Percentiles rank a stretch among this genome's conserved stretches.
These are phyloP conservation scores for Propsilocerus akamusi DNA, from an alignment of 1,140 invertebrate species.

Conservation along the genomic window DNA sequence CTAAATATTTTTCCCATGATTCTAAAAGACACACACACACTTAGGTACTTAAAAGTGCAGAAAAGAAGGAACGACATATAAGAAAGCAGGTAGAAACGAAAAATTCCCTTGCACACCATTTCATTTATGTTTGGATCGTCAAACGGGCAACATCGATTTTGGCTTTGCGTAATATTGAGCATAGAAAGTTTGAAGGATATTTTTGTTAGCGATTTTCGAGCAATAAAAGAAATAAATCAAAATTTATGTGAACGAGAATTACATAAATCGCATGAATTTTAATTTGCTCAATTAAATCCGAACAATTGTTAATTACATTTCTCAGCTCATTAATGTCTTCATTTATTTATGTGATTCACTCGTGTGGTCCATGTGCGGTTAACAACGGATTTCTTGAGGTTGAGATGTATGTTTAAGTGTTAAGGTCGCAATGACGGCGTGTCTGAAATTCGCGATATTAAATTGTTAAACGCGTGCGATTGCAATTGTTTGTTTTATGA, in stretches of 20 bases:
- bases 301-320: background rate
- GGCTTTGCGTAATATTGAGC: background rate
- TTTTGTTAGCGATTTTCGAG: background rate
- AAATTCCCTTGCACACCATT: background rate
- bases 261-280: background rate
- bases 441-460: background rate
- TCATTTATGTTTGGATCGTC: background rate
- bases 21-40: background rate
- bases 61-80: background rate
- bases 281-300: background rate
- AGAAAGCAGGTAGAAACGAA: background rate
- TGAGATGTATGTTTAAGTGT: slow-evolving; percentile 1
- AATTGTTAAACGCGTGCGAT: background rate
- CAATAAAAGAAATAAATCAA: background rate
- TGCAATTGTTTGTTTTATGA: background rate
- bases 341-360: background rate
- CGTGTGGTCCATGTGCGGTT: background rate
- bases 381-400: too few species aligned
- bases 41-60: background rate
- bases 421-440: background rate
- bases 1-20: background rate
- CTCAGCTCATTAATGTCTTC: background rate
- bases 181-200: background rate
- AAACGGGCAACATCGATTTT: background rate
- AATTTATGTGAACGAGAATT: background rate